Evolutionary conservation across 2,113 vertebrate species (phyloP).

Genomic region (Gulo gulo): DNA sequence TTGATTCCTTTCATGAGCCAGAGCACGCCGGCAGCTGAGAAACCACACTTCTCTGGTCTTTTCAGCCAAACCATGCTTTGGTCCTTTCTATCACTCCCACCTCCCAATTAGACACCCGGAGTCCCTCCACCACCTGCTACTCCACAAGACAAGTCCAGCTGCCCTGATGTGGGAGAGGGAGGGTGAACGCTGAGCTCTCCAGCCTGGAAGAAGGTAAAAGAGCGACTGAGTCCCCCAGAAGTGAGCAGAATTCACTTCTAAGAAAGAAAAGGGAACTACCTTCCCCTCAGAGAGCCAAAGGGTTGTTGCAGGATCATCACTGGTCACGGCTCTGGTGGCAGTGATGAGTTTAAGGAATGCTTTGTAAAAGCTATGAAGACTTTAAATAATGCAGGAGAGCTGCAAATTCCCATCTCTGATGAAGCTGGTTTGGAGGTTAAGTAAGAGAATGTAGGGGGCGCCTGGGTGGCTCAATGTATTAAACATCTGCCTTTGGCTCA

Average conservation of each 20-base stretch:
- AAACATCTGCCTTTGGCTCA: too few species aligned
- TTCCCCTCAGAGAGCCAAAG: not conserved
- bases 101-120: not conserved
- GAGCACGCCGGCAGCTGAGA: conserved; percentile 51
- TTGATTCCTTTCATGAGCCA: conserved; percentile 41
- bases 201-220: not conserved
- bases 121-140: conserved; percentile 53
- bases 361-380: not conserved
- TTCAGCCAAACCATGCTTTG: conserved; percentile 55
- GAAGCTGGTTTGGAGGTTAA: not conserved
- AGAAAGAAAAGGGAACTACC: not conserved
- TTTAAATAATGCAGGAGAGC: not conserved
- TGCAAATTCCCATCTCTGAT: not conserved
- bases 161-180: not conserved
- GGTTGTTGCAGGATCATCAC: not conserved
- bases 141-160: not conserved
- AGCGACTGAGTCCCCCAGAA: not conserved
- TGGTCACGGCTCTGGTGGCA: fast-evolving
- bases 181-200: not conserved
- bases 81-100: conserved; percentile 24
- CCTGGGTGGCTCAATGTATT: too few species aligned
- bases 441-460: not conserved
- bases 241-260: not conserved
- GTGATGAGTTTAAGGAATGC: not conserved
- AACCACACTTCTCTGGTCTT: not conserved